These are phyloP conservation scores for Potamarius usumacintae DNA, from an alignment of 2,113 vertebrate species.

Conservation along the genomic window DNA sequence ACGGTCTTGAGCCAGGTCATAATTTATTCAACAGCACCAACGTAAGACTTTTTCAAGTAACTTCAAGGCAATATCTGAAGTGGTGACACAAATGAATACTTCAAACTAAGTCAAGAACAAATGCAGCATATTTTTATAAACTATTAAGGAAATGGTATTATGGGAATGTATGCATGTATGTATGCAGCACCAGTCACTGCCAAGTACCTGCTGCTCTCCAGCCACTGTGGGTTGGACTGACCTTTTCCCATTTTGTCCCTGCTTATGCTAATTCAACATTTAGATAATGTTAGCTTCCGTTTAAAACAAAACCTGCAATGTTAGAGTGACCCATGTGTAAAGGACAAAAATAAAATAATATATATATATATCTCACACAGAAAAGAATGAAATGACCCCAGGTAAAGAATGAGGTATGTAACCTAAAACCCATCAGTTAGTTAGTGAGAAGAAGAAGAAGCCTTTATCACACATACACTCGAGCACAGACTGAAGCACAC, in stretches of 20 bases:
- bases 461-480: too few species aligned
- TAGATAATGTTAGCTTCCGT: neutral
- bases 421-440: neutral
- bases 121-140: neutral
- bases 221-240: neutral
- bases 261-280: slow-evolving; percentile 8
- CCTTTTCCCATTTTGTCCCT: neutral
- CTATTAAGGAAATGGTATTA: neutral
- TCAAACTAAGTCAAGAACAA: neutral
- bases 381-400: neutral
- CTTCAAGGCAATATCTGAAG: neutral
- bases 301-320: neutral
- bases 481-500: too few species aligned
- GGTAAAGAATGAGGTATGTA: neutral
- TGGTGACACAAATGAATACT: neutral
- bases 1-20: too few species aligned
- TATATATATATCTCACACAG: neutral
- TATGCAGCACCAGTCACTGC: neutral
- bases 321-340: neutral
- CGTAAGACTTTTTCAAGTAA: neutral
- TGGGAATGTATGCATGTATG: neutral
- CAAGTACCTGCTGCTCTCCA: neutral
- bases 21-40: neutral
- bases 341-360: too few species aligned
- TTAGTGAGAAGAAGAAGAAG: too few species aligned